Evolutionary conservation across 35 echinoderm and acorn worm species (phyloP).

Genomic region (Ophiothrix spiculata): DNA sequence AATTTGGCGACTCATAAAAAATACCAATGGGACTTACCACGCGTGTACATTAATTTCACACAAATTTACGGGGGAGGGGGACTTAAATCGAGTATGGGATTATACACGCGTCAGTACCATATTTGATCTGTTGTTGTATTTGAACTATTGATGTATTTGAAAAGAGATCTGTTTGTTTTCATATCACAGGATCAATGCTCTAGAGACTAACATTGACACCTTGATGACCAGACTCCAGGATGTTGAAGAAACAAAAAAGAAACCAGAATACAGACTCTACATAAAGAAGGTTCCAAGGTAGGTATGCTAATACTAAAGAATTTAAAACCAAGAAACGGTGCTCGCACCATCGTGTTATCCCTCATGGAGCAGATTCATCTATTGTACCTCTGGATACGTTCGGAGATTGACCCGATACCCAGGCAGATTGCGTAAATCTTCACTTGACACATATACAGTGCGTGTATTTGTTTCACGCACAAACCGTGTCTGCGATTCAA

Average conservation of each 20-base stretch:
- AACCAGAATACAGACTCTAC: background rate
- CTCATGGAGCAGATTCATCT: background rate
- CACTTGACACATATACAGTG: background rate
- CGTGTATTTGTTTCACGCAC: no score
- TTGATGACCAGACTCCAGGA: background rate
- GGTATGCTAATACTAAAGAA: background rate
- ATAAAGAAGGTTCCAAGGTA: background rate
- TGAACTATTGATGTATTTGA: no score
- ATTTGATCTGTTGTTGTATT: no score
- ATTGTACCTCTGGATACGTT: background rate
- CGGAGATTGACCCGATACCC: background rate
- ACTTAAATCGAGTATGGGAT: no score
- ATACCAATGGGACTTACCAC: no score
- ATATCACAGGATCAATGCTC: background rate
- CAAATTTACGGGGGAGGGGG: no score
- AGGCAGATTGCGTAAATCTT: background rate
- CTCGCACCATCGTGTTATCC: background rate
- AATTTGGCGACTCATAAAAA: no score
- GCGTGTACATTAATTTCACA: no score
- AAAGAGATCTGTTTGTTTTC: no score
- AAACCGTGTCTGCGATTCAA: no score
- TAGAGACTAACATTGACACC: background rate
- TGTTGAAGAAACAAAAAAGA: background rate
- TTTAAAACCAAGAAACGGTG: no score
- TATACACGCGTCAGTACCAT: no score